Base-by-base conservation (phyloP, 2,888 invertebrate species). In the Caenorhabditis japonica region DNA sequence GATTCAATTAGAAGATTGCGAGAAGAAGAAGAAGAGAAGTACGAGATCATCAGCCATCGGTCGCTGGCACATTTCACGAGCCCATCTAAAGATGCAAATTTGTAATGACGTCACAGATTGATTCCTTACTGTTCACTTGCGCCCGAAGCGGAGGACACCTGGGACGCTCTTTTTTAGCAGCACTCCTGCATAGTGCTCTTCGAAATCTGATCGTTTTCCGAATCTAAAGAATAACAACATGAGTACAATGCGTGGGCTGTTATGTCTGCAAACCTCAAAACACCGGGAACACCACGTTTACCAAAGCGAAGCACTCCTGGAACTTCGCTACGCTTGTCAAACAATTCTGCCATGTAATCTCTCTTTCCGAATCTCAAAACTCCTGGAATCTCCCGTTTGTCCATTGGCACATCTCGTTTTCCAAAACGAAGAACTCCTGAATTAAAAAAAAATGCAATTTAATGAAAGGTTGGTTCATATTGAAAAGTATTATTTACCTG, bases 61-160 rank as follows among this genome's bases (percentile, higher is more conserved):
- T 66, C 51, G 56, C 41, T 66, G 66, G 41, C 66, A 30, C 66
- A 56, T 44, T 51, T 66, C 51, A 49, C 39, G 49, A 41, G 51
- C 25, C 66, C 56, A 41, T 61, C 61, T 36, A 12, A 36, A 10
- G 15, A 13, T 19, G 10, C 13, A 51, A 3, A 4, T 30, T 30
- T 30, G 30, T 39, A n/a, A n/a, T n/a, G n/a, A n/a, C n/a, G n/a
- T 39, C 17, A 8, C 17, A 15, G 4, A 5, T 13, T 39, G 39
- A 7, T 8, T 12, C 17, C 15, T 5, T 19, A 27, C 15, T 17
- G 41, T 53, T 64, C 43, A 75, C 44, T 75, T 75, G 30, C 75
- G 69, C 12, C 81, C 81, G 60, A 82, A 82, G 30, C 81, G 78
- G 19, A 82, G 76, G 15, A 82, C 81, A 19, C 81, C 81, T 36